Evolutionary conservation across 1,140 invertebrate genomes (phyloP).

Genomic region (Calliopsis andreniformis): DNA sequence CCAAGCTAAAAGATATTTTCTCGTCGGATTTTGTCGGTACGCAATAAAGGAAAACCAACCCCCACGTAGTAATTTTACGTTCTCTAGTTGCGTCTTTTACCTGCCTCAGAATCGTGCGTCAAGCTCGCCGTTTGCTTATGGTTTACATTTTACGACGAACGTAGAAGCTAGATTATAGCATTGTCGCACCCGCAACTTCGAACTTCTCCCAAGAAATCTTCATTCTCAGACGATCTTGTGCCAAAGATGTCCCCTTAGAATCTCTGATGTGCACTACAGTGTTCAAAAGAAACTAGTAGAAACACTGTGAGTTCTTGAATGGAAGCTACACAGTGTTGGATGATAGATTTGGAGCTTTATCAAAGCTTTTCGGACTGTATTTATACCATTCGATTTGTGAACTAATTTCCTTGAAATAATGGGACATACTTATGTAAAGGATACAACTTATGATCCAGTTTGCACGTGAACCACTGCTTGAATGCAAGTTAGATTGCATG

Average conservation of each 20-base stretch:
- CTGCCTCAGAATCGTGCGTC: slow-evolving; percentile 45
- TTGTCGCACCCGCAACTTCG: slow-evolving; percentile 34
- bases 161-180: slow-evolving; percentile 43
- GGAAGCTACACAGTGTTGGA: no score
- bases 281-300: no score
- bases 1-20: slow-evolving; percentile 89
- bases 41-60: slow-evolving; percentile 61
- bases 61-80: slow-evolving; percentile 65
- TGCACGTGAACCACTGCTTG: slow-evolving; percentile 34
- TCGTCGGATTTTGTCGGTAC: slow-evolving; percentile 87
- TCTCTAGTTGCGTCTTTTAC: slow-evolving; percentile 57
- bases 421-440: neutral
- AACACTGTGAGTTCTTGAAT: no score
- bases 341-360: neutral
- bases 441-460: slow-evolving; percentile 5
- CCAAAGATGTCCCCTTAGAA: slow-evolving; percentile 14
- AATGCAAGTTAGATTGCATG: slow-evolving; percentile 35
- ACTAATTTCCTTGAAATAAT: neutral
- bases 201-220: slow-evolving; percentile 25
- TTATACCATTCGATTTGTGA: neutral
- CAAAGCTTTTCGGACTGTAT: slow-evolving; percentile 16
- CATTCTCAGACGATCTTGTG: neutral
- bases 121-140: slow-evolving; percentile 50
- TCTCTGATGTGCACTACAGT: neutral
- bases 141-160: slow-evolving; percentile 30